Conservation (phyloP, 2,113 vertebrate genomes). For the human region GRCh38 chr5:77310001-77310500, state of each 20-base stretch:
- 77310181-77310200: too few relatives aligned
- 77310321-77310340: not conserved
- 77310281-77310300: not conserved
- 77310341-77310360: not conserved
- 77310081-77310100: too few relatives aligned
- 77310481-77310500: not conserved
- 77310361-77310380: not conserved
- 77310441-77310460: not conserved
- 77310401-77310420: not conserved
- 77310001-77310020: too few relatives aligned
- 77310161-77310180: too few relatives aligned
- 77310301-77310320: not conserved
- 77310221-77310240: too few relatives aligned
- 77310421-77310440: accelerated
- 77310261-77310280: not conserved
- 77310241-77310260: not conserved
- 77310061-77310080: too few relatives aligned
- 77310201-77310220: too few relatives aligned
- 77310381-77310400: accelerated
- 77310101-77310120: too few relatives aligned
- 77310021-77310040: too few relatives aligned
- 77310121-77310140: too few relatives aligned
- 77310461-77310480: not conserved
- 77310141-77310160: too few relatives aligned
- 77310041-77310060: too few relatives aligned